phyloP scores from a whole-genome alignment of 2,888 invertebrate genomes.

The Eubasilissa splendida region DNA sequence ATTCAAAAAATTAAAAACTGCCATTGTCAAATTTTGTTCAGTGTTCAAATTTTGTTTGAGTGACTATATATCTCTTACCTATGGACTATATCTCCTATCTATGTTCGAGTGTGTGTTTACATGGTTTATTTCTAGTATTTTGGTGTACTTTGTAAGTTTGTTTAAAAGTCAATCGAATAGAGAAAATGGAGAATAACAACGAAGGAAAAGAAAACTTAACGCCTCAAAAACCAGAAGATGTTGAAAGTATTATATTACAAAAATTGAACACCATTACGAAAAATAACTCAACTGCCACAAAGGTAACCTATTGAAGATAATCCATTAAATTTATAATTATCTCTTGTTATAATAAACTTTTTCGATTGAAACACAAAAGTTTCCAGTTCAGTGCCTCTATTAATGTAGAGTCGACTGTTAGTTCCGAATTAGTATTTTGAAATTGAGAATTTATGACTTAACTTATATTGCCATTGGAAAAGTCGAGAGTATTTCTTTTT shows the following conservation, averaged over 20 bases:
- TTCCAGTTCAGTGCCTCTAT: too few relatives aligned
- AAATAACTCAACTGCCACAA: conserved; percentile 60
- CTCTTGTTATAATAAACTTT: neutral
- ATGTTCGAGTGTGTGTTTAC: too few relatives aligned
- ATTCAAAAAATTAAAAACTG: neutral
- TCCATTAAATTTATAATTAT: neutral
- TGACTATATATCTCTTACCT: too few relatives aligned
- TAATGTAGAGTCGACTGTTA: too few relatives aligned
- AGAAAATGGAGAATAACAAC: conserved; percentile 39
- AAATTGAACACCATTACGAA: conserved; percentile 57
- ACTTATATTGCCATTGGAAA: too few relatives aligned
- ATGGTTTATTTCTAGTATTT: too few relatives aligned
- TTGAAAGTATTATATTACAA: conserved; percentile 47
- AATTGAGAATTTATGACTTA: too few relatives aligned
- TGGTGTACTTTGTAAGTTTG: neutral
- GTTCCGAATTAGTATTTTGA: too few relatives aligned
- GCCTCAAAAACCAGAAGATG: conserved; percentile 47
- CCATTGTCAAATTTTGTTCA: conserved; percentile 11
- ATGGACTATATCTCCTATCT: too few relatives aligned
- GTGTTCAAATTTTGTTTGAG: neutral
- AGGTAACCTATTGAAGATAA: conserved; percentile 61
- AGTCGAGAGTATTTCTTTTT: too few relatives aligned
- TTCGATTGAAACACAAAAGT: neutral
- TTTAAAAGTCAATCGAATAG: neutral
- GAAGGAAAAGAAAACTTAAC: conserved; percentile 48